phyloP scores from a whole-genome alignment of 2,797 vertebrate species.

The Sebastes iracundus region DNA sequence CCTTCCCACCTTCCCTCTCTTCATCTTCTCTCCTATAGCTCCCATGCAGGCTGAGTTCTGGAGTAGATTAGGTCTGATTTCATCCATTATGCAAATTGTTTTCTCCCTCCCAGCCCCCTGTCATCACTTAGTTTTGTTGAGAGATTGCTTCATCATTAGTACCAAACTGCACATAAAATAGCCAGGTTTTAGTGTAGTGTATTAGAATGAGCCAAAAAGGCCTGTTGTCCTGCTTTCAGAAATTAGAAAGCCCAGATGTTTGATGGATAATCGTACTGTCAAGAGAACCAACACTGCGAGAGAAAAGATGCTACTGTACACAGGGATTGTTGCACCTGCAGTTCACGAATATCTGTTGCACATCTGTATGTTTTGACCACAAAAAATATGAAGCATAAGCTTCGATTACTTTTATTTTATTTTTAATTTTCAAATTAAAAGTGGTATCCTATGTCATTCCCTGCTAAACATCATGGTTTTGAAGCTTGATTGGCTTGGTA shows the following conservation, averaged over 20 bases:
- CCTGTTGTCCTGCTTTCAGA: background rate
- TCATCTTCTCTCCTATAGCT: slow-evolving; percentile 30
- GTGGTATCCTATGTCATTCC: background rate
- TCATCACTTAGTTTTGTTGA: slow-evolving; percentile 46
- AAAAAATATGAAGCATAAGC: background rate
- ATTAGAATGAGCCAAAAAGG: background rate
- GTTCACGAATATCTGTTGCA: background rate
- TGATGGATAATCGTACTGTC: background rate
- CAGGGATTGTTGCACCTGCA: background rate
- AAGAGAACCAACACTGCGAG: background rate
- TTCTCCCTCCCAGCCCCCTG: slow-evolving; percentile 28
- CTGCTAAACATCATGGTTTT: background rate
- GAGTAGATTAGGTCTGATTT: slow-evolving; percentile 70
- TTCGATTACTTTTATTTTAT: background rate
- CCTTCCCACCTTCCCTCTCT: background rate
- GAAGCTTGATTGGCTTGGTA: background rate
- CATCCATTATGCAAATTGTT: slow-evolving; percentile 80
- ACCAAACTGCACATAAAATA: slow-evolving; percentile 34
- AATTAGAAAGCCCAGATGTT: slow-evolving; percentile 5
- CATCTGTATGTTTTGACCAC: background rate
- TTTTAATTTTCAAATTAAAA: background rate
- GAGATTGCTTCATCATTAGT: slow-evolving; percentile 40
- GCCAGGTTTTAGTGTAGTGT: slow-evolving; percentile 19
- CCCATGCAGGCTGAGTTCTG: slow-evolving; percentile 30
- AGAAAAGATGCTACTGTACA: background rate